These are phyloP conservation scores for Coreius guichenoti DNA, from an alignment of 2,797 vertebrate species.

Conservation along the genomic window DNA sequence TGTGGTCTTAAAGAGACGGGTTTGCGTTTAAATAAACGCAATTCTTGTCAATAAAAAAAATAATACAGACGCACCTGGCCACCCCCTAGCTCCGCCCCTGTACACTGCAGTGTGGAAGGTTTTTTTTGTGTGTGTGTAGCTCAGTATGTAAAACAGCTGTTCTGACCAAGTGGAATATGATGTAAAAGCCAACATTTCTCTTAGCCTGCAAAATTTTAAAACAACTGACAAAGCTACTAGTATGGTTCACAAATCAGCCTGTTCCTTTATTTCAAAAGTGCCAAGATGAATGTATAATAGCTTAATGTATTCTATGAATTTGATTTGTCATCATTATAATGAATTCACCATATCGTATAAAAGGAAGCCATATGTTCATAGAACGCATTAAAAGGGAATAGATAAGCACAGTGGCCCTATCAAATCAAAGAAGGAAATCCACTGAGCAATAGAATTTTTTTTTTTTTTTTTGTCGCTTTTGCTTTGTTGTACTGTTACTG, in stretches of 20 bases:
- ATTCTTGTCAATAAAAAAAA: too few relatives aligned
- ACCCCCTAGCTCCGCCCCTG: too few relatives aligned
- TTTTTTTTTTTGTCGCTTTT: not conserved
- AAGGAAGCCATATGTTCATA: too few relatives aligned
- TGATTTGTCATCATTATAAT: too few relatives aligned
- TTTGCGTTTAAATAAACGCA: too few relatives aligned
- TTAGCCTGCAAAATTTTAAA: not conserved
- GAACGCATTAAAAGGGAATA: too few relatives aligned
- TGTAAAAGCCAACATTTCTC: not conserved
- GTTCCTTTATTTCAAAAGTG: constrained; percentile 12
- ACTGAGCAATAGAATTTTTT: not conserved
- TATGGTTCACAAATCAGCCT: not conserved
- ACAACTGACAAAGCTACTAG: not conserved
- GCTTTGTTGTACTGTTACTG: not conserved
- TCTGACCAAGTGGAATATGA: not conserved
- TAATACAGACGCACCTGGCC: too few relatives aligned
- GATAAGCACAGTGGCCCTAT: constrained; percentile 16
- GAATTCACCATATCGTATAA: too few relatives aligned
- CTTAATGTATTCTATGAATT: too few relatives aligned
- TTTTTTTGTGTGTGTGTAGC: not conserved
- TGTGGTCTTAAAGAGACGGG: too few relatives aligned
- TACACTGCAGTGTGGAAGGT: not conserved
- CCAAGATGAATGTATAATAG: not conserved
- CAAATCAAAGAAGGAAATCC: not conserved
- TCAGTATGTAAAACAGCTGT: constrained; percentile 10